A percentile compares a stretch with the other conserved stretches of the same genome.
phyloP scores from a whole-genome alignment of 92 coral and sea anemone species.

The Porites divaricata region DNA sequence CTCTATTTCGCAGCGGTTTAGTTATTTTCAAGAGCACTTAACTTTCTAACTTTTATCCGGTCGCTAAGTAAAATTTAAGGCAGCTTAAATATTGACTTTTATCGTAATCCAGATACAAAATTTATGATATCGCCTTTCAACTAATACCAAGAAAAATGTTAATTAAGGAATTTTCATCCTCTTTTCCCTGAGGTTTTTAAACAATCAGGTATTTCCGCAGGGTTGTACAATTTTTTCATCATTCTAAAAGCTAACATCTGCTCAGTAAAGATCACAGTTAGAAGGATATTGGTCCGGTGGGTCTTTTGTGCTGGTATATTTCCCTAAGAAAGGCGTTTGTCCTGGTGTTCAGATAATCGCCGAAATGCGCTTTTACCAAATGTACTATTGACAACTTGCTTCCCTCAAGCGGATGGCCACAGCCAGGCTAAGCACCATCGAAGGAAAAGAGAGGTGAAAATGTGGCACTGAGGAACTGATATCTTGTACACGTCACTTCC shows the following conservation, averaged over 20 bases:
- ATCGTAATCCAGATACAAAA: not conserved
- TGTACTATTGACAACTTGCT: conserved; percentile 12
- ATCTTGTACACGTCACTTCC: conserved; percentile 42
- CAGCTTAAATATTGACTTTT: not conserved
- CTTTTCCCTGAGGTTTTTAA: conserved; percentile 12
- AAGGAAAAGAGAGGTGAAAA: not conserved
- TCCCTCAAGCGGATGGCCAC: conserved; percentile 15
- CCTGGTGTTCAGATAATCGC: not conserved
- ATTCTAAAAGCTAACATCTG: not conserved
- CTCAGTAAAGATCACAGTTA: not conserved
- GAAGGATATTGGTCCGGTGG: not conserved
- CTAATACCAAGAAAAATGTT: not conserved
- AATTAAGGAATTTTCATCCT: not conserved
- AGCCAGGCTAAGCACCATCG: not conserved
- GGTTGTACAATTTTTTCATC: not conserved
- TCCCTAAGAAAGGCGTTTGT: conserved; percentile 8
- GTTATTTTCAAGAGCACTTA: conserved; percentile 18
- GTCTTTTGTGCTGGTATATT: not conserved
- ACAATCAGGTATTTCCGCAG: not conserved
- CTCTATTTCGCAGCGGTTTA: not conserved
- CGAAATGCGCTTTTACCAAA: conserved; percentile 1
- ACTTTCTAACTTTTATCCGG: conserved; percentile 5
- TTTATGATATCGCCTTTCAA: not conserved
- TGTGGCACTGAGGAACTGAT: conserved; percentile 18
- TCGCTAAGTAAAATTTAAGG: not conserved